These are phyloP conservation scores for Xestia ashworthii DNA, from an alignment of 2,888 invertebrate species.

Conservation along the genomic window DNA sequence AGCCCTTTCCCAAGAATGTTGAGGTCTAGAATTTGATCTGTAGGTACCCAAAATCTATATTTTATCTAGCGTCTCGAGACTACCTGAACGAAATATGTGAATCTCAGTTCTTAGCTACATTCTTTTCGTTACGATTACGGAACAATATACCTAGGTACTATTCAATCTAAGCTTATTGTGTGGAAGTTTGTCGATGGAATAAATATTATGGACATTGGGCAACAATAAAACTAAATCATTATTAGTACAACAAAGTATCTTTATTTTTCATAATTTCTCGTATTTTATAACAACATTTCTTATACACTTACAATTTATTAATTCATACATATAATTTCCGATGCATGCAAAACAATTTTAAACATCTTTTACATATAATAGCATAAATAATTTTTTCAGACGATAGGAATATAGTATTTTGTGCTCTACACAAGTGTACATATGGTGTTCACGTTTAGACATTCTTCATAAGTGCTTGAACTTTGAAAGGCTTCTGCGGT, in stretches of 20 bases:
- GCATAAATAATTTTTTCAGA: constrained; percentile 67
- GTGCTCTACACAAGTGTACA: constrained; percentile 72
- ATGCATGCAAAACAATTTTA: constrained; percentile 79
- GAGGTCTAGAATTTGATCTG: no score
- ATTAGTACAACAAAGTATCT: constrained; percentile 74
- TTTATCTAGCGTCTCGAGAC: neutral
- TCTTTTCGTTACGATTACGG: neutral
- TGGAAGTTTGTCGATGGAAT: neutral
- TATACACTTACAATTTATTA: constrained; percentile 77
- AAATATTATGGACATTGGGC: constrained; percentile 3
- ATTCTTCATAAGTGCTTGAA: constrained; percentile 64
- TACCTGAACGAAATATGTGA: neutral
- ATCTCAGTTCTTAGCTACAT: neutral
- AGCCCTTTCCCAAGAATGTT: no score
- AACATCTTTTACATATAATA: constrained; percentile 67
- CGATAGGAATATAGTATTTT: constrained; percentile 70
- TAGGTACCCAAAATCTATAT: neutral
- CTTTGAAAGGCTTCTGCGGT: constrained; percentile 57
- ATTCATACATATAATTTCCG: constrained; percentile 72
- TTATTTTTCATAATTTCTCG: constrained; percentile 81
- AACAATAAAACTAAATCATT: constrained; percentile 34
- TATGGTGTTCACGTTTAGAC: constrained; percentile 62
- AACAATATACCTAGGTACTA: no score
- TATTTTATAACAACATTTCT: constrained; percentile 79
- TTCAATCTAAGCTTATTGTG: neutral